These are phyloP conservation scores for Dione vanillae DNA, from an alignment of 2,888 invertebrate species.

Conservation along the genomic window DNA sequence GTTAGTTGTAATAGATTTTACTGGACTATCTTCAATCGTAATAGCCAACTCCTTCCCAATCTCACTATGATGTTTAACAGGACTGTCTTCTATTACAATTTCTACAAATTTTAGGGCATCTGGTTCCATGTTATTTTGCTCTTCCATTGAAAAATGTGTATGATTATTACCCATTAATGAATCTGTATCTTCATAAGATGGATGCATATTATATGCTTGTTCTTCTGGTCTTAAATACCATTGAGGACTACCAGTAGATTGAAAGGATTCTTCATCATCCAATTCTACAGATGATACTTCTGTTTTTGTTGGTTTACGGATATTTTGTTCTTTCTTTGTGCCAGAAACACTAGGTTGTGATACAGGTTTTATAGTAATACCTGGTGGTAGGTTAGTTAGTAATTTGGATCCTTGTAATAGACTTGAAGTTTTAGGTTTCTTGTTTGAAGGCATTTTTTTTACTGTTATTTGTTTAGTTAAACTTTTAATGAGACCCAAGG, in stretches of 20 bases:
- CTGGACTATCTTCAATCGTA: conserved; percentile 75
- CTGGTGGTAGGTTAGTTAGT: conserved; percentile 62
- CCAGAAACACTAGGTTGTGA: conserved; percentile 32
- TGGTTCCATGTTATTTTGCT: conserved; percentile 71
- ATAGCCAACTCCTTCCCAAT: conserved; percentile 64
- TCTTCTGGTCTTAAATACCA: conserved; percentile 79
- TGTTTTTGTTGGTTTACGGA: conserved; percentile 38
- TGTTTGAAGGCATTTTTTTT: conserved; percentile 45
- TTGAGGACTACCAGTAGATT: conserved; percentile 58
- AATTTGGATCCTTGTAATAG: conserved; percentile 49
- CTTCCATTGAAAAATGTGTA: conserved; percentile 50
- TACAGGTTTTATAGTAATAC: conserved; percentile 56
- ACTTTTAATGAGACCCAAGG: conserved; percentile 50
- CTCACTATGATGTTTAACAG: conserved; percentile 62
- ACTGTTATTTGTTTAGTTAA: conserved; percentile 43
- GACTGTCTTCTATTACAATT: conserved; percentile 78
- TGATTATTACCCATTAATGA: conserved; percentile 12
- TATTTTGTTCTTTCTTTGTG: conserved; percentile 41
- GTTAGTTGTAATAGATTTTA: conserved; percentile 54
- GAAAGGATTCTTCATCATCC: conserved; percentile 68
- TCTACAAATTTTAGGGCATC: conserved; percentile 61
- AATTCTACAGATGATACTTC: conserved; percentile 67
- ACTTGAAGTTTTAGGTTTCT: conserved; percentile 47
- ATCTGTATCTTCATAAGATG: conserved; percentile 20
- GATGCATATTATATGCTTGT: conserved; percentile 39